phyloP scores from a whole-genome alignment of 2,797 vertebrate species.

The Phrynocephalus guinanensis region DNA sequence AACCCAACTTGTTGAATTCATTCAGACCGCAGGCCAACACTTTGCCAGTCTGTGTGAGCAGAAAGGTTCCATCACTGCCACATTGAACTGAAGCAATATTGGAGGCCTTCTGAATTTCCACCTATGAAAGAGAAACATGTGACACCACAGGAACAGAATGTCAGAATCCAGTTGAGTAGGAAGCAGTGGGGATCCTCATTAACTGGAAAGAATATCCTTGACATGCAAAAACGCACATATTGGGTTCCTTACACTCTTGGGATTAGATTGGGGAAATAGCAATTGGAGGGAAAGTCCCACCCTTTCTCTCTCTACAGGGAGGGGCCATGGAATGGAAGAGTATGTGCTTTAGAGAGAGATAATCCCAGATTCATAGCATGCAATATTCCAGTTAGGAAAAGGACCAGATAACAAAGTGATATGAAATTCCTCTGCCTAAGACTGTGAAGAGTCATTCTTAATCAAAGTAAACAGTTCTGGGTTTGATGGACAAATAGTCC shows the following conservation, averaged over 20 bases:
- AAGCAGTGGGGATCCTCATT: neutral
- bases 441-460: neutral
- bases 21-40: slow-evolving; percentile 97
- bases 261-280: neutral
- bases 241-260: neutral
- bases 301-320: neutral
- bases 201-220: neutral
- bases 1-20: slow-evolving; percentile 96
- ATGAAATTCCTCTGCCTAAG: neutral
- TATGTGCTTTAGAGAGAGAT: neutral
- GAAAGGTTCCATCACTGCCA: slow-evolving; percentile 93
- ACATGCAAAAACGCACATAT: neutral
- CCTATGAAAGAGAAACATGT: slow-evolving; percentile 76
- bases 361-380: no score
- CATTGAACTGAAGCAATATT: slow-evolving; percentile 90
- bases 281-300: neutral
- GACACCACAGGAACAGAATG: slow-evolving; percentile 25
- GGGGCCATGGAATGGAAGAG: neutral
- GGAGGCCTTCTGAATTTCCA: slow-evolving; percentile 91
- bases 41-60: slow-evolving; percentile 93
- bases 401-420: neutral
- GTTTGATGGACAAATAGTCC: neutral
- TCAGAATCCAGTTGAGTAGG: slow-evolving; percentile 22
- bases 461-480: neutral
- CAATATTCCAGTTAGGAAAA: neutral